Percentiles rank a stretch among this genome's conserved stretches.
These are phyloP conservation scores for Lamprologus speciosus DNA, from an alignment of 2,113 vertebrate genomes.

Conservation along the genomic window DNA sequence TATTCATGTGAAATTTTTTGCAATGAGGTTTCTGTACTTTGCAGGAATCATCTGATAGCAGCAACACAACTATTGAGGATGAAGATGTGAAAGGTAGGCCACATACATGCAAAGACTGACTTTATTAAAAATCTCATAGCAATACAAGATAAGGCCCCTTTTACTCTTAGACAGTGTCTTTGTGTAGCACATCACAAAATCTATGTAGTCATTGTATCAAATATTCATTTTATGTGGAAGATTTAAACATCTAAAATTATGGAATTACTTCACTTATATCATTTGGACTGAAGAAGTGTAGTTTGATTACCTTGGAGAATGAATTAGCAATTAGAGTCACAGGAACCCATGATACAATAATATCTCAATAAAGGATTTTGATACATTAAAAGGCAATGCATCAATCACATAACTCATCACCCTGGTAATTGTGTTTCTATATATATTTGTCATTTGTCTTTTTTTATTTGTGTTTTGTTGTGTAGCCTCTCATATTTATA, in stretches of 20 bases:
- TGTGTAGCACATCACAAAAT: background rate
- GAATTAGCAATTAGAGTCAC: background rate
- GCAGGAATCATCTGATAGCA: conserved; percentile 93
- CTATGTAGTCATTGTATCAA: background rate
- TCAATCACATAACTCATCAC: background rate
- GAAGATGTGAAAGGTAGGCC: conserved; percentile 92
- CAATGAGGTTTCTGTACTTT: background rate
- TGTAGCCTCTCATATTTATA: background rate
- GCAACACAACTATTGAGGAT: conserved; percentile 93
- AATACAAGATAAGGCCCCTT: background rate
- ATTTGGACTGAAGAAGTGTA: background rate
- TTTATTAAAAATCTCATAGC: background rate
- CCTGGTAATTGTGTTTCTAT: background rate
- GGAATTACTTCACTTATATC: background rate
- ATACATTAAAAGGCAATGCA: background rate
- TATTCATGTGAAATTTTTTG: background rate
- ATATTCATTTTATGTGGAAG: background rate
- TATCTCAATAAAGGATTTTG: background rate
- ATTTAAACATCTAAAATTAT: background rate
- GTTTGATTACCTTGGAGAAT: background rate
- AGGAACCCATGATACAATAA: background rate
- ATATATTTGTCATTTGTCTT: background rate
- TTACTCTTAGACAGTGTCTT: background rate
- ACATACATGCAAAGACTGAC: background rate
- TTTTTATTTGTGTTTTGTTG: background rate